phyloP scores from a whole-genome alignment of 2,888 invertebrate genomes.

The Agrotis exclamationis region DNA sequence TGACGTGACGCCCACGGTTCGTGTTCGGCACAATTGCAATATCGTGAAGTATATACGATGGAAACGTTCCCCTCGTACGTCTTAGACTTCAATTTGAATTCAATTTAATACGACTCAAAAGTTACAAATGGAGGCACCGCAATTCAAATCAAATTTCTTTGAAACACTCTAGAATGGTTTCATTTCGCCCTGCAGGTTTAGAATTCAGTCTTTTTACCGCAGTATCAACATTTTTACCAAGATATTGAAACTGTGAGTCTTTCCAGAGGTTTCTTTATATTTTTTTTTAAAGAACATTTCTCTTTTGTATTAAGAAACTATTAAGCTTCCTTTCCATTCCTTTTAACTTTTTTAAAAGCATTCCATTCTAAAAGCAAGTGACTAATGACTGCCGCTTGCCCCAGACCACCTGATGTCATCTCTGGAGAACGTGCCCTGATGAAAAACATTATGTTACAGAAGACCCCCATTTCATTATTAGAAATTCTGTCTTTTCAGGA shows the following conservation, averaged over 20 bases:
- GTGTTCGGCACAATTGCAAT: slow-evolving; percentile 59
- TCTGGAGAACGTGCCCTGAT: slow-evolving; percentile 8
- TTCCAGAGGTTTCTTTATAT: neutral
- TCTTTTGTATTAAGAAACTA: slow-evolving; percentile 15
- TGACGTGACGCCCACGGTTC: slow-evolving; percentile 61
- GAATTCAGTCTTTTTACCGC: slow-evolving; percentile 27
- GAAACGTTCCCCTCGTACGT: slow-evolving; percentile 49
- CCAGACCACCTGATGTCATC: slow-evolving; percentile 28
- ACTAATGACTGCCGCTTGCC: slow-evolving; percentile 35
- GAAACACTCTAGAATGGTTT: slow-evolving; percentile 54
- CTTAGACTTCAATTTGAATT: slow-evolving; percentile 66
- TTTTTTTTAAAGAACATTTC: too few relatives aligned
- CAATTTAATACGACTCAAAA: slow-evolving; percentile 64
- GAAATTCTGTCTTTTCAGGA: slow-evolving; percentile 25
- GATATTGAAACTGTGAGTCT: slow-evolving; percentile 24
- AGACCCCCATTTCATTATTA: slow-evolving; percentile 25
- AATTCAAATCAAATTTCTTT: slow-evolving; percentile 64
- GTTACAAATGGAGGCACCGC: slow-evolving; percentile 62
- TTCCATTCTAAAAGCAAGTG: slow-evolving; percentile 22
- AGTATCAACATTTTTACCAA: slow-evolving; percentile 39
- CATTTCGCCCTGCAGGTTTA: slow-evolving; percentile 38
- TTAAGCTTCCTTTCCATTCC: slow-evolving; percentile 15
- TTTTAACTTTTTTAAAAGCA: slow-evolving; percentile 23
- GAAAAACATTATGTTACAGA: slow-evolving; percentile 42
- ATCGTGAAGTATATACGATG: slow-evolving; percentile 58